Base-by-base conservation (phyloP, 2,797 vertebrate genomes). In the Periparus ater region DNA sequence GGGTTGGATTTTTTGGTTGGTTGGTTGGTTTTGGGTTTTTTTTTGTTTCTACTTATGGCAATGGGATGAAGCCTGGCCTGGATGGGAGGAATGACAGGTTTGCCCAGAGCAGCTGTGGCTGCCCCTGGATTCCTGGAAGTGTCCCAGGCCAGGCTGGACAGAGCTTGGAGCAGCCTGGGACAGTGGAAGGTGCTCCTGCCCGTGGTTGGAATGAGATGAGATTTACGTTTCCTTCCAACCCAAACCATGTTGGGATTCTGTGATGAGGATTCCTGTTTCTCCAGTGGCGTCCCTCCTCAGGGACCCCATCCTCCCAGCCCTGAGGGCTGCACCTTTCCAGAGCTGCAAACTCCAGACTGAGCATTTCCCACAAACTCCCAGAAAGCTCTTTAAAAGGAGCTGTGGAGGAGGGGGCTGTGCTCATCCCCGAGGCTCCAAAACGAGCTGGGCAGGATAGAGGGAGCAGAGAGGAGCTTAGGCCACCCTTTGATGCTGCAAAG, bases 401-500 rank as follows among this genome's bases (percentile, higher is more conserved):
- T 8, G 32, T 44, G 57, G 53, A 84, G n/a, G 60, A 88, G 47
- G 40, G 68, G 48, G 40, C 40, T 74, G 65, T 53, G 68, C 62
- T 80, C 61, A 45, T 40, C 55, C 72, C 67, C 6, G 26, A 58
- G 79, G 72, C 91, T 50, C 50, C 60, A 58, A 17, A 76, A 36
- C 8, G 32, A 80, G 65, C 79, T n/a, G 40, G 63, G 55, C 63
- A 66, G 85, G 88, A 76, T 51, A 9, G 65, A 74, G 30, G 58
- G 65, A 83, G 48, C 3, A 0, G 50, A 85, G 82, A 75, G 38
- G 55, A 79, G 67, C 79, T 91, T 73, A 79, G 75, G 67, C 67
- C 38, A 30, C 67, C 11, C 51, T 96, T 85, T 89, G 75, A 82
- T 79, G 51, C 71, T 89, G 71, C 54, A 42, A 89, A 89, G 73